Percentiles rank a stretch among this genome's conserved stretches.
These are phyloP conservation scores for Argya squamiceps DNA, from an alignment of 2,797 vertebrate species.

Conservation along the genomic window DNA sequence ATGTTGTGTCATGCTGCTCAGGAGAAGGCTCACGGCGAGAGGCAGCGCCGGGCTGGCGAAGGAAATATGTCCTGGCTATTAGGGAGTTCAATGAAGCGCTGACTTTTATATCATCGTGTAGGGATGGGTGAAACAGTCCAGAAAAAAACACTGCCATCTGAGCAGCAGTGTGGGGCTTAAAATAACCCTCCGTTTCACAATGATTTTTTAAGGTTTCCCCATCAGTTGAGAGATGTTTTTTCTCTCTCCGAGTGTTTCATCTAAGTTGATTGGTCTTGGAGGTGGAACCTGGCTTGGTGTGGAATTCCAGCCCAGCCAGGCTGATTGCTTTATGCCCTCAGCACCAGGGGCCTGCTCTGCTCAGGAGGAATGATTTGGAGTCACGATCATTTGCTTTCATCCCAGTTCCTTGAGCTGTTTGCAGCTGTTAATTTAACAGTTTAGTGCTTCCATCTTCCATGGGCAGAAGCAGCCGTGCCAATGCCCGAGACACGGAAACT, in stretches of 20 bases:
- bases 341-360: neutral
- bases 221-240: slow-evolving; percentile 18
- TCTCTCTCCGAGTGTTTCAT: neutral
- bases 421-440: slow-evolving; percentile 67
- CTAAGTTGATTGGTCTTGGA: neutral
- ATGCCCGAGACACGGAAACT: neutral
- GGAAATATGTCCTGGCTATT: slow-evolving; percentile 77
- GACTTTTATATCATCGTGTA: slow-evolving; percentile 65
- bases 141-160: slow-evolving; percentile 57
- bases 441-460: slow-evolving; percentile 52
- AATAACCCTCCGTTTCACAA: slow-evolving; percentile 6
- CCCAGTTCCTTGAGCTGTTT: slow-evolving; percentile 7
- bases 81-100: slow-evolving; percentile 73
- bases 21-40: slow-evolving; percentile 64
- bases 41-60: slow-evolving; percentile 40
- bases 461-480: neutral
- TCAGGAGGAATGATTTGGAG: neutral
- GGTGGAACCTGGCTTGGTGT: neutral
- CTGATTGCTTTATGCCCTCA: slow-evolving; percentile 6
- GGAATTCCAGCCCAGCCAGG: neutral
- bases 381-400: neutral
- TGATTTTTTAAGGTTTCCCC: slow-evolving; percentile 49
- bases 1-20: slow-evolving; percentile 69
- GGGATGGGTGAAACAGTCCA: slow-evolving; percentile 67
- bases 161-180: neutral